Percentiles rank a stretch among this genome's conserved stretches.
Evolutionary conservation across 2,797 vertebrate species (phyloP).

Genomic region (Falco columbarius): DNA sequence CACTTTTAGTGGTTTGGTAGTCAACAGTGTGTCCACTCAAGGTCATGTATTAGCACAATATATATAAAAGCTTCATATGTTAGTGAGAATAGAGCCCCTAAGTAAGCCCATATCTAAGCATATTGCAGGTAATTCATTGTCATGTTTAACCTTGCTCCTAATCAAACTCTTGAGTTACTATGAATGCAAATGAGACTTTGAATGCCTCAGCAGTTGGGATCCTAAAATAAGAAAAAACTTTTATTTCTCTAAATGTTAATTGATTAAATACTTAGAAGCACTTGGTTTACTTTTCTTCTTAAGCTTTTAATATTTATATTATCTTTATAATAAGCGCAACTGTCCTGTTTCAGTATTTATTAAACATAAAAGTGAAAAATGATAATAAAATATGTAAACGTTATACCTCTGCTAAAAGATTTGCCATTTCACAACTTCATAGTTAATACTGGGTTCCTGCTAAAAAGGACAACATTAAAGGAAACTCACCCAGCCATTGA

Average conservation of each 20-base stretch:
- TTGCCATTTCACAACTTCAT: background rate
- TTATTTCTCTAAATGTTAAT: background rate
- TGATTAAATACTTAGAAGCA: background rate
- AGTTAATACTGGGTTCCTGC: background rate
- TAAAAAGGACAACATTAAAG: background rate
- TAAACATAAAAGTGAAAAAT: background rate
- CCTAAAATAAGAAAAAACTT: background rate
- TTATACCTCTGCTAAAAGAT: background rate
- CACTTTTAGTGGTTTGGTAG: background rate
- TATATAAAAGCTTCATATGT: background rate
- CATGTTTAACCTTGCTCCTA: background rate
- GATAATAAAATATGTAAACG: background rate
- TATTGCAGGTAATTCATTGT: background rate
- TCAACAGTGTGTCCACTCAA: slow-evolving; percentile 6
- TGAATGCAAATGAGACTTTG: background rate
- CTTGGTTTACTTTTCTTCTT: background rate
- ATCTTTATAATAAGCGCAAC: background rate
- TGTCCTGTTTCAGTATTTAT: background rate
- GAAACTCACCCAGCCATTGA: background rate
- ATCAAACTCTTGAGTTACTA: background rate
- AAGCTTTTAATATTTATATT: background rate
- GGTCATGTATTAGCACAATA: background rate
- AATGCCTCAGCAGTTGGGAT: background rate
- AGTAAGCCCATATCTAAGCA: background rate
- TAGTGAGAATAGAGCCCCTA: background rate